phyloP scores from a whole-genome alignment of 2,113 vertebrate genomes.

The Strix uralensis region DNA sequence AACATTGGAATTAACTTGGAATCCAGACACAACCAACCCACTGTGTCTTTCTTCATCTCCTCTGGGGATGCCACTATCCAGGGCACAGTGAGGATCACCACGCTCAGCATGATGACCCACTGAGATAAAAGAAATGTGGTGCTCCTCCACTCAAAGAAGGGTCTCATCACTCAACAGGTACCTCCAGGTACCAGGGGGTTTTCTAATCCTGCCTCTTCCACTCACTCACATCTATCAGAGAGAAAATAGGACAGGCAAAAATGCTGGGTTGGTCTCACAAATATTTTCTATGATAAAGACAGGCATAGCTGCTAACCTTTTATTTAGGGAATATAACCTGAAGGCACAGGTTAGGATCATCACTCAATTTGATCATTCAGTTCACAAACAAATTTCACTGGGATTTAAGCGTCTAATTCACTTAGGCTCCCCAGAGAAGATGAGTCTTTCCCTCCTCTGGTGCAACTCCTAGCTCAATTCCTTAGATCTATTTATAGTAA shows the following conservation, averaged over 20 bases:
- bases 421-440: neutral
- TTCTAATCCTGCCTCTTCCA: neutral
- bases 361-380: neutral
- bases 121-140: neutral
- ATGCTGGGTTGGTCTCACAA: neutral
- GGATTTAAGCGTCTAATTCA: neutral
- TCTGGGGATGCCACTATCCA: neutral
- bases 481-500: slow-evolving; percentile 17
- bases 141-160: neutral
- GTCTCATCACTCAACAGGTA: neutral
- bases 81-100: neutral
- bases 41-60: neutral
- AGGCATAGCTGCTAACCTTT: neutral
- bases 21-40: neutral
- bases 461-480: neutral
- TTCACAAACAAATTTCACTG: neutral
- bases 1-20: neutral
- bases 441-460: neutral
- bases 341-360: neutral
- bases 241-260: neutral
- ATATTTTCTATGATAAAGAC: neutral
- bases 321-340: neutral
- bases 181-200: neutral
- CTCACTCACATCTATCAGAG: neutral
- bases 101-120: accelerated